Conservation (phyloP, 2,888 invertebrate genomes). For the Oligia fasciuncula region DNA sequence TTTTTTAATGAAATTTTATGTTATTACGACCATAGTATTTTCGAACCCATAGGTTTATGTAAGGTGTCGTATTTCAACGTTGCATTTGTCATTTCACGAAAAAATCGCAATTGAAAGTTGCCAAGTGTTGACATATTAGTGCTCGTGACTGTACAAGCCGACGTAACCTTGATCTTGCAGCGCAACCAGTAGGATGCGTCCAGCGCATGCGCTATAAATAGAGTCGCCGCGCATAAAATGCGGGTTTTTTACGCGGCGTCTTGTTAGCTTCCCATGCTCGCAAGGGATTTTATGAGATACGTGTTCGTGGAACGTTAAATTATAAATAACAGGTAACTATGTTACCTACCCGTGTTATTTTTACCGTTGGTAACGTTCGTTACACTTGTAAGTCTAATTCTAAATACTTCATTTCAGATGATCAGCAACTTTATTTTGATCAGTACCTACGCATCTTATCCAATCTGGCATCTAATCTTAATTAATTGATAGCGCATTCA, state of each 20-base stretch:
- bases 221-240: constrained; percentile 83
- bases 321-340: constrained; percentile 76
- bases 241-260: constrained; percentile 81
- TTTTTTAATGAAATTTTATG: too few species aligned
- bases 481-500: constrained; percentile 34
- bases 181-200: constrained; percentile 87
- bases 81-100: too few species aligned
- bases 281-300: constrained; percentile 77
- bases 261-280: constrained; percentile 83
- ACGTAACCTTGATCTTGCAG: constrained; percentile 88
- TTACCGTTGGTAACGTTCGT: constrained; percentile 69
- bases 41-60: too few species aligned
- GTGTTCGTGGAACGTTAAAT: constrained; percentile 80
- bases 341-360: constrained; percentile 57
- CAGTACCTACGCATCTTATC: constrained; percentile 6
- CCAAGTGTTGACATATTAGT: too few species aligned
- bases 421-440: neutral
- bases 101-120: too few species aligned
- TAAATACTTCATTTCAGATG: constrained; percentile 9
- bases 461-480: constrained; percentile 17
- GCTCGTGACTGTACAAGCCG: too few species aligned
- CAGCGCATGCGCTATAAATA: constrained; percentile 85
- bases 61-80: too few species aligned
- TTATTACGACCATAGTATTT: too few species aligned
- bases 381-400: constrained; percentile 5